Evolutionary conservation across 2,888 invertebrate species (phyloP), one percentile per base, ranked within the genome.

Genomic region (Plemyria rubiginata): DNA sequence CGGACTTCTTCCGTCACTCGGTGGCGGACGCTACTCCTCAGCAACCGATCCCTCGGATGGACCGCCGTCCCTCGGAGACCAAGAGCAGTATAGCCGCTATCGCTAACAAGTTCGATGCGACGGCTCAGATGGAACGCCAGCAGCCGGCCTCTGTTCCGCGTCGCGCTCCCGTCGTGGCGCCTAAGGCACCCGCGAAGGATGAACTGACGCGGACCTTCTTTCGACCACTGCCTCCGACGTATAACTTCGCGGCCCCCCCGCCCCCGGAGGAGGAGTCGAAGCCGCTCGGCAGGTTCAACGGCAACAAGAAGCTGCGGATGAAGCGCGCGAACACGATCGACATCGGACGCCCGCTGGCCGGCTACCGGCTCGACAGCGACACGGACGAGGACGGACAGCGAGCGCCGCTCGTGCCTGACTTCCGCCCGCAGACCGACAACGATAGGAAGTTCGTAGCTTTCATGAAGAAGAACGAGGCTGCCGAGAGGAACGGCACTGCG

Each of bases 271-370:
- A 93, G 45, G 72, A 80, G 41, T 80, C 89, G 9, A 88, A 86
- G 65, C 84, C 89, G 2, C 75, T 85, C 0, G 88, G 84, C 70
- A 80, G 94, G 63, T 95, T 94, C 71, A 90, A 92, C 60, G 90
- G 91, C 54, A 94, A 92, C 66, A 96, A 96, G 73, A 96, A 96
- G 78, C 91, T 95, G 28, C 95, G 96, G 74, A 96, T 97, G 95
- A 97, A 97, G 85, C 94, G 97, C 13, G 97, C 97, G 4, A 98
- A 98, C 74, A 98, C 98, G 0, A 97, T 97, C 67, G 97, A 97
- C 79, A 97, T 97, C 80, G 97, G 97, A 0, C 96, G 96, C 76
- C 94, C 95, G 0, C 93, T 86, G 28, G 94, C 88, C n/a, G 92
- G 93, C 22, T 94, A 94, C 78, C 88, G 91, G 51, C 81, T 93